Evolutionary conservation across 35 echinoderm and acorn worm species (phyloP).

Genomic region (Apostichopus japonicus): DNA sequence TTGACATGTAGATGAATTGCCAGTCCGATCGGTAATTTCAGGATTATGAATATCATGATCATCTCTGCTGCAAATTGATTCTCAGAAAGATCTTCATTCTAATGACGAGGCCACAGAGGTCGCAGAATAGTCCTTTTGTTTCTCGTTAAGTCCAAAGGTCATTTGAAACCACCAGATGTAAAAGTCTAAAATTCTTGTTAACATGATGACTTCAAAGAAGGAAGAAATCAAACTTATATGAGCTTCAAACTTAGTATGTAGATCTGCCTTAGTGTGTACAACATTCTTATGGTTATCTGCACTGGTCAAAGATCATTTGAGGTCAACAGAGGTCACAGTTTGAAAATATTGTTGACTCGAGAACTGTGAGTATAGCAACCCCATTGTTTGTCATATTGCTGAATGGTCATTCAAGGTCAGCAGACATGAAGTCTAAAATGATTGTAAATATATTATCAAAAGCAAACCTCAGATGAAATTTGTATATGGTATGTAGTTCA

Average conservation of each 20-base stretch:
- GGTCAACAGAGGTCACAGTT: background rate
- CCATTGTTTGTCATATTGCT: background rate
- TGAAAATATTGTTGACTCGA: background rate
- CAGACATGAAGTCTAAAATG: too few species aligned
- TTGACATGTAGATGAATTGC: too few species aligned
- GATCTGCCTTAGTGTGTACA: background rate
- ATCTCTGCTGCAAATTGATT: too few species aligned
- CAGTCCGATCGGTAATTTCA: too few species aligned
- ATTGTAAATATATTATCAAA: too few species aligned
- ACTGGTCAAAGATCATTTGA: background rate
- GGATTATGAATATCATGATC: too few species aligned
- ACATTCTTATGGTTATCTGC: background rate
- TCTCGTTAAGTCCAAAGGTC: background rate
- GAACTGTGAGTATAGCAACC: background rate
- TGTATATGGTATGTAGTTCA: too few species aligned
- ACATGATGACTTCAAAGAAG: background rate
- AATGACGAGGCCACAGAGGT: too few species aligned
- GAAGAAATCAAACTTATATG: too few species aligned
- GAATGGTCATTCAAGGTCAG: background rate
- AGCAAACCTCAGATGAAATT: too few species aligned
- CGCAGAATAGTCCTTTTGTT: background rate
- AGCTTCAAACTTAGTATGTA: background rate
- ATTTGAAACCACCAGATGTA: background rate
- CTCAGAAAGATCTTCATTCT: too few species aligned
- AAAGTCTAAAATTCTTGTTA: background rate